Percentiles rank a stretch among this genome's conserved stretches.
Evolutionary conservation across 1,140 invertebrate genomes (phyloP).

Genomic region (Drosophila lacteicornis): DNA sequence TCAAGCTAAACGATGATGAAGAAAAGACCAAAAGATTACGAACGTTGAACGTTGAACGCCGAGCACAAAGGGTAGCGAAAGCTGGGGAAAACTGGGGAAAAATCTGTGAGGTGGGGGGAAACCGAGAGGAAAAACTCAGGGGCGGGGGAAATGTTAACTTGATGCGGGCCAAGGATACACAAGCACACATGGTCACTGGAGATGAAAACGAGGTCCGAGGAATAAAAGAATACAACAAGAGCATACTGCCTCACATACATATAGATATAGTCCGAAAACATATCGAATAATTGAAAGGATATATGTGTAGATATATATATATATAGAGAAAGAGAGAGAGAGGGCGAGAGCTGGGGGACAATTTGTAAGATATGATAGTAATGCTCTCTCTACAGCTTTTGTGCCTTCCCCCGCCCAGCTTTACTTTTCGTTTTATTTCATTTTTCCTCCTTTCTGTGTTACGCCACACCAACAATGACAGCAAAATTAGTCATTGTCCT

Average conservation of each 20-base stretch:
- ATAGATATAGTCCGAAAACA: conserved; percentile 18
- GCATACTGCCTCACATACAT: conserved; percentile 13
- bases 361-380: conserved; percentile 81
- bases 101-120: neutral
- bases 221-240: conserved; percentile 44
- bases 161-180: conserved; percentile 56
- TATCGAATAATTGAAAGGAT: conserved; percentile 83
- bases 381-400: conserved; percentile 51
- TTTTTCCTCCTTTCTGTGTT: conserved; percentile 30
- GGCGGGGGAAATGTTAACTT: conserved; percentile 28
- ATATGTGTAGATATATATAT: conserved; percentile 24
- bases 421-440: conserved; percentile 15
- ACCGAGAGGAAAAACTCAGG: neutral
- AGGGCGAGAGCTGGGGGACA: conserved; percentile 37
- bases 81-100: neutral
- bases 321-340: neutral
- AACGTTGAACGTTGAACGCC: conserved; percentile 61
- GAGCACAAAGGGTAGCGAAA: conserved; percentile 23
- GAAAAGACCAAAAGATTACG: conserved; percentile 82
- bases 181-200: conserved; percentile 56
- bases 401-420: neutral
- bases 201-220: conserved; percentile 68
- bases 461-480: conserved; percentile 62
- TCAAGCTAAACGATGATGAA: conserved; percentile 83
- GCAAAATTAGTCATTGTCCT: conserved; percentile 78